A percentile compares a stretch with the other conserved stretches of the same genome.
These are phyloP conservation scores for Perizoma flavofasciatum DNA, from an alignment of 2,888 invertebrate species.

Conservation along the genomic window DNA sequence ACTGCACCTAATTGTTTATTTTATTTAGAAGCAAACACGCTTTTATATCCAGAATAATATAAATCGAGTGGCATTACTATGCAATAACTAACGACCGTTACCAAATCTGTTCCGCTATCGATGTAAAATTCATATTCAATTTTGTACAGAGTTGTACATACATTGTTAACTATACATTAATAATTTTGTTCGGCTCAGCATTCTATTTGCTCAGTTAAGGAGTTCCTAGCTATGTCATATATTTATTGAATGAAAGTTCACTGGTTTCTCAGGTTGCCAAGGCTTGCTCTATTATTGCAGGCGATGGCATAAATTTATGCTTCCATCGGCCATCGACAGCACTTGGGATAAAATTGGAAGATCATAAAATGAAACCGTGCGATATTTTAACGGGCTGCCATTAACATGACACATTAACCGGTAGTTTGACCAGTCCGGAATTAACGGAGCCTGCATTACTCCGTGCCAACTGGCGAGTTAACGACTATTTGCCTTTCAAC, in stretches of 20 bases:
- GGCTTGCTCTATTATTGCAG: constrained; percentile 4
- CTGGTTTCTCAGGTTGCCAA: constrained; percentile 10
- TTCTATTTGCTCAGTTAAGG: constrained; percentile 37
- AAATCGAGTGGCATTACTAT: constrained; percentile 35
- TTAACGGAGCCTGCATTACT: constrained; percentile 59
- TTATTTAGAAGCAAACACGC: constrained; percentile 26
- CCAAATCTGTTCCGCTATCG: constrained; percentile 38
- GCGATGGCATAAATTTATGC: constrained; percentile 26
- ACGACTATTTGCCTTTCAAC: constrained; percentile 60
- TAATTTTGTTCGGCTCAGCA: constrained; percentile 30
- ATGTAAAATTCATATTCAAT: constrained; percentile 40
- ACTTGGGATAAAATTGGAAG: constrained; percentile 61
- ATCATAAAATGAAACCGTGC: constrained; percentile 63
- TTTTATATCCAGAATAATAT: constrained; percentile 30
- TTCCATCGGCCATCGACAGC: constrained; percentile 28
- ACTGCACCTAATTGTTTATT: constrained; percentile 25
- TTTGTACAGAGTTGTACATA: constrained; percentile 37
- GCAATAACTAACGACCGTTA: constrained; percentile 37
- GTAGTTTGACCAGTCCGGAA: constrained; percentile 54
- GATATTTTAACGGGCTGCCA: constrained; percentile 59
- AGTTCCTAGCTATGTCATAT: constrained; percentile 30
- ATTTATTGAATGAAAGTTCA: constrained; percentile 33
- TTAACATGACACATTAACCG: constrained; percentile 73
- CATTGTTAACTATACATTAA: constrained; percentile 41
- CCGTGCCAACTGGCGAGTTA: constrained; percentile 61